Evolutionary conservation across 2,113 vertebrate genomes (phyloP).

Genomic region (Indri indri): DNA sequence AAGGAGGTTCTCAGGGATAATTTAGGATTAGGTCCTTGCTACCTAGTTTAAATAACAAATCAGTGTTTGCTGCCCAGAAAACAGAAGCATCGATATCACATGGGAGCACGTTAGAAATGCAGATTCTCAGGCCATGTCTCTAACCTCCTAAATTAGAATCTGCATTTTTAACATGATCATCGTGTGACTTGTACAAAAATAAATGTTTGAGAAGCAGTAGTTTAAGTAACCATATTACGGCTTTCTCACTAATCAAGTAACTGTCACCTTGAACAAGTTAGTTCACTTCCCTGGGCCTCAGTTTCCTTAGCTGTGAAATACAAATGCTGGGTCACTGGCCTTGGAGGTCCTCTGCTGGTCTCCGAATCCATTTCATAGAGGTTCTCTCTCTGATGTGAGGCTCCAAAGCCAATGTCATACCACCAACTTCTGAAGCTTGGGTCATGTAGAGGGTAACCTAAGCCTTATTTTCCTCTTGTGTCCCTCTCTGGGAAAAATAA

Average conservation of each 20-base stretch:
- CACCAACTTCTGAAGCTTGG: background rate
- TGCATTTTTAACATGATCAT: background rate
- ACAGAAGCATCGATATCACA: background rate
- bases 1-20: background rate
- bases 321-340: background rate
- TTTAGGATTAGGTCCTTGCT: background rate
- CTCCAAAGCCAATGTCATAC: background rate
- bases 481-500: constrained; percentile 23
- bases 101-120: background rate
- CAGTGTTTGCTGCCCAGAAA: background rate
- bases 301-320: background rate
- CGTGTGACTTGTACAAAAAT: background rate
- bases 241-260: background rate
- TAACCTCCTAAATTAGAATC: background rate
- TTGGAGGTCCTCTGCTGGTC: background rate
- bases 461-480: background rate
- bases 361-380: background rate
- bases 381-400: background rate
- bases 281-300: background rate
- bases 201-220: background rate
- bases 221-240: background rate
- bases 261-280: background rate
- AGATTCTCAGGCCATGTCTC: background rate
- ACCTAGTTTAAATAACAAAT: background rate
- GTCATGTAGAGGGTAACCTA: background rate